Evolutionary conservation across 2,888 invertebrate genomes (phyloP).

Genomic region (Amiota communis): DNA sequence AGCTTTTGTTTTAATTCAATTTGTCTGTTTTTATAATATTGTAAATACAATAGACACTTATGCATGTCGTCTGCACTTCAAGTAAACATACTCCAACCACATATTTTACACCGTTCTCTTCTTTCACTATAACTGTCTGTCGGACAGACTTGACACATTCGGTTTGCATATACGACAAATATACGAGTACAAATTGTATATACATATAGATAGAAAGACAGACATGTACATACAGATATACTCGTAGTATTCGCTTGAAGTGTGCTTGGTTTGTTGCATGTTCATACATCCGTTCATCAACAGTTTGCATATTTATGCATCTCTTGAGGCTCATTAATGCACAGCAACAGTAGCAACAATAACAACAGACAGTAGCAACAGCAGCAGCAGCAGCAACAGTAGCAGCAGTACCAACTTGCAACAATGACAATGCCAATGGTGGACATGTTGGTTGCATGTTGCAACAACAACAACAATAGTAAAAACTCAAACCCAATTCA

Average conservation of each 20-base stretch:
- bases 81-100: not conserved
- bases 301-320: conserved; percentile 60
- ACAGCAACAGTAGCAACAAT: conserved; percentile 45
- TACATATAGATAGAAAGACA: no score
- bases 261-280: not conserved
- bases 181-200: no score
- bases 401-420: conserved; percentile 18
- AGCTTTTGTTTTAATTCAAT: no score
- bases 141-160: not conserved
- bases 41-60: not conserved
- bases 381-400: conserved; percentile 29
- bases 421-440: no score
- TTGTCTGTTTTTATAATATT: no score
- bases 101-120: not conserved
- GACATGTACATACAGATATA: no score
- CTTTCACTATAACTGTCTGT: not conserved
- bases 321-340: conserved; percentile 64
- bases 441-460: no score
- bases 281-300: conserved; percentile 20
- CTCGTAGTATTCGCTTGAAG: no score
- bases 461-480: no score
- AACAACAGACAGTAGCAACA: conserved; percentile 24
- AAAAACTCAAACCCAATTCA: no score
- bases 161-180: no score
- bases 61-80: not conserved